These are phyloP conservation scores for Metridium senile DNA, from an alignment of 92 coral and sea anemone genomes.

Conservation along the genomic window DNA sequence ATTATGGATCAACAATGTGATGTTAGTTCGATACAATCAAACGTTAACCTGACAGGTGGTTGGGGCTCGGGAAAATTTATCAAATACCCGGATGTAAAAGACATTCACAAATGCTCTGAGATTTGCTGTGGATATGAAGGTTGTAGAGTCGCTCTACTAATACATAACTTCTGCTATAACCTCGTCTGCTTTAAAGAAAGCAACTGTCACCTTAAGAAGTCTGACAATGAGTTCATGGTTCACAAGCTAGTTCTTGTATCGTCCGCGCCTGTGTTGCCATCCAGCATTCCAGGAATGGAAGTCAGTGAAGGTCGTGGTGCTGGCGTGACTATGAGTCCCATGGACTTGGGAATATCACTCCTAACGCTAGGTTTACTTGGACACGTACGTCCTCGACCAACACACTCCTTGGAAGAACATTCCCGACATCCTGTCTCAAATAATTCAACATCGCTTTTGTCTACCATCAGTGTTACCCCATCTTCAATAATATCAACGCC, in stretches of 20 bases:
- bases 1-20: conserved; percentile 60
- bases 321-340: not conserved
- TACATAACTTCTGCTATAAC: conserved; percentile 74
- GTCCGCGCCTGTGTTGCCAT: conserved; percentile 1
- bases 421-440: not conserved
- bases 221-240: conserved; percentile 63
- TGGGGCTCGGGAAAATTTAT: conserved; percentile 90
- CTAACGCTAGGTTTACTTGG: not conserved
- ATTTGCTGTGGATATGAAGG: conserved; percentile 76
- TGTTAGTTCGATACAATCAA: conserved; percentile 50
- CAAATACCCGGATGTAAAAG: conserved; percentile 60
- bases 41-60: conserved; percentile 88
- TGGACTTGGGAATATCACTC: not conserved
- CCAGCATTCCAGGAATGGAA: not conserved
- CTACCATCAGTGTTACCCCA: not conserved
- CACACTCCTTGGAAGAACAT: not conserved
- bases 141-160: conserved; percentile 75
- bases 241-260: conserved; percentile 45
- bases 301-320: not conserved
- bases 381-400: not conserved
- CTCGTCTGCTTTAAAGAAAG: conserved; percentile 72
- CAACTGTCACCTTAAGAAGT: conserved; percentile 58
- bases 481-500: not conserved
- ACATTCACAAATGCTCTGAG: conserved; percentile 62
- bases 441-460: not conserved